phyloP scores from a whole-genome alignment of 2,113 vertebrate genomes.

The Galbula dea region DNA sequence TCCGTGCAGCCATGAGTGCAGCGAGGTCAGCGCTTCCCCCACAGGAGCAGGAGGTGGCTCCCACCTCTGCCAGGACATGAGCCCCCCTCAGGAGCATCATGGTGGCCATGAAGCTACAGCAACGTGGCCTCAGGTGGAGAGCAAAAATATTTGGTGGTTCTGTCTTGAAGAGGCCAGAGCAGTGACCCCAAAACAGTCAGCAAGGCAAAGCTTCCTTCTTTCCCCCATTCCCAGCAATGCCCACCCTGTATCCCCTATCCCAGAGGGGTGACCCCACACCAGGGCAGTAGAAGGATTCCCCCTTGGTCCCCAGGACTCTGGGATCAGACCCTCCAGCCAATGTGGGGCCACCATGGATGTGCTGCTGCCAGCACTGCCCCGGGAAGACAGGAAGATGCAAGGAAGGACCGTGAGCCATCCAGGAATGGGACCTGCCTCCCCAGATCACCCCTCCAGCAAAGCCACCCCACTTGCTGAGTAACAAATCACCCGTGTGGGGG shows the following conservation, averaged over 20 bases:
- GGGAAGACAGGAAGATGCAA: rapidly evolving
- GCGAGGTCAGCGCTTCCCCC: not conserved
- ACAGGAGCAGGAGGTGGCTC: not conserved
- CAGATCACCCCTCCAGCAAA: not conserved
- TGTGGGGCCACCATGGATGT: rapidly evolving
- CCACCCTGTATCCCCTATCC: not conserved
- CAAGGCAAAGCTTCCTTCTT: not conserved
- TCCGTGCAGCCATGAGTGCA: not conserved
- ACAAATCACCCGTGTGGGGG: not conserved
- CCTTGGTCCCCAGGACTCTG: no score
- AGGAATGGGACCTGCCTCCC: not conserved
- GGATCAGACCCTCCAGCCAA: rapidly evolving
- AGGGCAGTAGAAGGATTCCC: rapidly evolving
- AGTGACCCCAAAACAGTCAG: not conserved
- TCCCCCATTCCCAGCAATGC: no score
- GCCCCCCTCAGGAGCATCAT: rapidly evolving
- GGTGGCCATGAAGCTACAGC: rapidly evolving
- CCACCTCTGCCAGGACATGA: not conserved
- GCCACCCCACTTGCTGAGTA: not conserved
- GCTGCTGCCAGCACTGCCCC: rapidly evolving
- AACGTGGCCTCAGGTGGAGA: not conserved
- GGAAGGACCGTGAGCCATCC: not conserved
- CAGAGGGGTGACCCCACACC: not conserved
- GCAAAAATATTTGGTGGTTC: rapidly evolving
- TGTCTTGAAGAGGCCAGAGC: not conserved